Conservation (phyloP, 2,888 invertebrate genomes). For the Eristalis arbustorum region DNA sequence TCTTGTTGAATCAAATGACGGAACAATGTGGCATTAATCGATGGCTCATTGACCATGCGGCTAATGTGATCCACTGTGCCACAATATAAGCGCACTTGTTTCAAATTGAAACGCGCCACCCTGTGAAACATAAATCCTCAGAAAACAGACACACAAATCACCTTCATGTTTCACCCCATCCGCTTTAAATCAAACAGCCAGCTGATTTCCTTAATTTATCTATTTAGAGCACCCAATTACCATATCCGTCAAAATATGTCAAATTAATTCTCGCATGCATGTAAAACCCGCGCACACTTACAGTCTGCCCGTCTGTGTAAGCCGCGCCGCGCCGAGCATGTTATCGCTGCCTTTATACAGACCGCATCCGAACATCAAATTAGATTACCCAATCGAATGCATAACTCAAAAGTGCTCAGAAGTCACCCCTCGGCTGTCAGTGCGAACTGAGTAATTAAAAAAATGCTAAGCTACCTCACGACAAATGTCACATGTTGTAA, state of each 20-base stretch:
- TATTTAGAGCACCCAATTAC: slow-evolving; percentile 33
- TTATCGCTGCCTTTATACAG: background rate
- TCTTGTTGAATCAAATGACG: no score
- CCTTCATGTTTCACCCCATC: background rate
- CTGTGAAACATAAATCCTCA: background rate
- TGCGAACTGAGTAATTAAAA: slow-evolving; percentile 46
- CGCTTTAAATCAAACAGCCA: background rate
- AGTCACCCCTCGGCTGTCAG: slow-evolving; percentile 47
- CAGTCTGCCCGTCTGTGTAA: background rate
- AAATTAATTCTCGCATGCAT: slow-evolving; percentile 24
- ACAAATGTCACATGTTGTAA: slow-evolving; percentile 32
- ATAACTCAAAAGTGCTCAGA: slow-evolving; percentile 42
- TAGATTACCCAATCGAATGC: slow-evolving; percentile 40
- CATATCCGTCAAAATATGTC: slow-evolving; percentile 36
- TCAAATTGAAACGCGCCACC: background rate
- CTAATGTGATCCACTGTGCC: background rate
- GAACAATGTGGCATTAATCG: no score
- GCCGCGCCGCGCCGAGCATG: no score
- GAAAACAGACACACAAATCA: background rate
- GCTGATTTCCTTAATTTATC: slow-evolving; percentile 42
- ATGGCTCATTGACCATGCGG: no score
- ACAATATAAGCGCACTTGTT: background rate
- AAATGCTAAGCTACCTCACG: background rate
- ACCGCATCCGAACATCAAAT: slow-evolving; percentile 19
- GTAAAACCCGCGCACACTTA: background rate